Evolutionary conservation across 2,113 vertebrate genomes (phyloP), one percentile per base, ranked within the genome.

Genomic region (Anguilla rostrata): DNA sequence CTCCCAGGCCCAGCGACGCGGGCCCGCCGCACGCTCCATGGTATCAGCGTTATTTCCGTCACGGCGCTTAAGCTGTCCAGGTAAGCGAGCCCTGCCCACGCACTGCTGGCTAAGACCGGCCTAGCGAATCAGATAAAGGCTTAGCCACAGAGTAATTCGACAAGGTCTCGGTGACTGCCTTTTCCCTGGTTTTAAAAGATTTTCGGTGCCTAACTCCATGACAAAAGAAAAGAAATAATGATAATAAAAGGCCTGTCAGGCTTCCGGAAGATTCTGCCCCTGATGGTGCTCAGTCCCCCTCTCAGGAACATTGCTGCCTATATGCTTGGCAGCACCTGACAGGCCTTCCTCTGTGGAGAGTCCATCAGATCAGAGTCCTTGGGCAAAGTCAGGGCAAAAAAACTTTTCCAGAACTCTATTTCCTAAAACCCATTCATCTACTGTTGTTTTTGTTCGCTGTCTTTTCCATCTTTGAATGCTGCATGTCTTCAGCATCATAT

Each of bases 171-270:
- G 40, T 81, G 85, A 87, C 88, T 83, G 84, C 86, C 12, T 86
- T 75, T 34, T 89, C 88, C 83, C 85, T 14, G 88, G 87, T 87
- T 90, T 84, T 83, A 86, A 87, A 88, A 89, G 87, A 89, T 91
- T 90, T 92, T 82, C 81, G 87, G 90, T 86, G 53, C 84, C 83
- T 20, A 83, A 81, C 83, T 39, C 20, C 6, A 86, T 87, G 88
- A 92, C 91, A 91, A 93, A 92, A 92, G 91, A 89, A 81, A 87
- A 91, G 88, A 90, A 90, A 92, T 91, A 88, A 90, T 88, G 86
- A 89, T 85, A 90, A 92, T 91, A 63, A 82, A 91, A 91, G 87
- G 83, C 53, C 87, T 89, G 89, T 88, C 90, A 88, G 87, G 88
- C 88, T 53, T 53, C 49, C 49, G 63, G 85, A 84, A 83, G 89